phyloP scores from a whole-genome alignment of 2,113 vertebrate species.

The Arenaria interpres region DNA sequence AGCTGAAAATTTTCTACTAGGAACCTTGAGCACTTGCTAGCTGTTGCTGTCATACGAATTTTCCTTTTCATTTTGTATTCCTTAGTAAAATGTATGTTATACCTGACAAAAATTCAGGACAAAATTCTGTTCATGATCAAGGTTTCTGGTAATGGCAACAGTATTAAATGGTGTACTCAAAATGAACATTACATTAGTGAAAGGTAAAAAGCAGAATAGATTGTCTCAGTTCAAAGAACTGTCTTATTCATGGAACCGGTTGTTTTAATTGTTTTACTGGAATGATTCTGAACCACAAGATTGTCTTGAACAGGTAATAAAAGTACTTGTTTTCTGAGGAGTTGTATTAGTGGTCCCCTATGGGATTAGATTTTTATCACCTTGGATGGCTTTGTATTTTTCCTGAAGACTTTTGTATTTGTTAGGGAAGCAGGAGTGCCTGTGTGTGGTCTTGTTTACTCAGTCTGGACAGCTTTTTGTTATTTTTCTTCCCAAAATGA shows the following conservation, averaged over 20 bases:
- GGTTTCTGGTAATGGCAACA: background rate
- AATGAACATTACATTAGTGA: background rate
- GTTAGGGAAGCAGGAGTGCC: background rate
- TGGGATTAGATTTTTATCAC: slow-evolving; percentile 26
- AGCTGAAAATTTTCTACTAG: background rate
- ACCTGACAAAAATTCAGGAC: background rate
- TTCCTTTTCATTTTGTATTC: background rate
- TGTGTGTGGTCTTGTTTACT: slow-evolving; percentile 39
- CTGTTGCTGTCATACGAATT: background rate
- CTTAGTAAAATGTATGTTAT: background rate
- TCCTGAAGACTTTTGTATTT: background rate
- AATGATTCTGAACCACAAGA: background rate
- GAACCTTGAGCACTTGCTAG: background rate
- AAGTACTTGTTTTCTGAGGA: slow-evolving; percentile 5
- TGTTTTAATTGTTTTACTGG: slow-evolving; percentile 11
- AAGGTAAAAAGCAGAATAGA: background rate
- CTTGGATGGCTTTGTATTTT: slow-evolving; percentile 22
- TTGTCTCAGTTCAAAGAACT: background rate
- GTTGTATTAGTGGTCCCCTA: background rate
- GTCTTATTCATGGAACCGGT: background rate
- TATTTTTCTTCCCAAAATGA: background rate
- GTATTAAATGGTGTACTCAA: background rate
- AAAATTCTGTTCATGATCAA: background rate
- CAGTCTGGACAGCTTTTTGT: background rate
- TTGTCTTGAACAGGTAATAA: slow-evolving; percentile 27